These are phyloP conservation scores for Macrochelys suwanniensis DNA, from an alignment of 2,797 vertebrate species.

Conservation along the genomic window DNA sequence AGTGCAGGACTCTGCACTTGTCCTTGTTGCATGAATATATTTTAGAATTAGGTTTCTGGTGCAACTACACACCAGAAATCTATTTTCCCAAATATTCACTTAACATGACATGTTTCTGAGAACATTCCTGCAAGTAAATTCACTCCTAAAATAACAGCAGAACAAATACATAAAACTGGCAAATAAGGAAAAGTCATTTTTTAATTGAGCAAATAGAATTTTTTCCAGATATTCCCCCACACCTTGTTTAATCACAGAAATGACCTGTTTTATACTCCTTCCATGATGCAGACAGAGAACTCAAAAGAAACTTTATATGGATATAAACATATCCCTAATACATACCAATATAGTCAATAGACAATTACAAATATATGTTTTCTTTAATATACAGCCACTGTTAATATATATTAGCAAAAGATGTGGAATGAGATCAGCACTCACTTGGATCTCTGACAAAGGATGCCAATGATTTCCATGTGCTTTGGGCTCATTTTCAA, in stretches of 20 bases:
- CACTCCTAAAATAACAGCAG: neutral
- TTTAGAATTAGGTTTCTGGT: neutral
- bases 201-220: neutral
- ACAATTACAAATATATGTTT: neutral
- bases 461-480: neutral
- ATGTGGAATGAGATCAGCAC: neutral
- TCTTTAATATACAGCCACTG: neutral
- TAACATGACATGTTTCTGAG: neutral
- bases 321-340: neutral
- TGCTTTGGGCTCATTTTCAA: constrained; percentile 1
- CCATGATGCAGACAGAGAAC: neutral
- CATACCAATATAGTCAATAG: neutral
- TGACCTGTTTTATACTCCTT: neutral
- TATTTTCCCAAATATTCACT: neutral
- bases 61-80: neutral
- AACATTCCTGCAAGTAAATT: neutral
- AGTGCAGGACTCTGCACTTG: no score
- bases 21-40: neutral
- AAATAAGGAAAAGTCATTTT: neutral
- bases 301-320: neutral
- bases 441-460: constrained; percentile 8
- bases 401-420: neutral
- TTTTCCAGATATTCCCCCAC: constrained; percentile 1
- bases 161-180: neutral
- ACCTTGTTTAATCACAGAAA: constrained; percentile 7